Evolutionary conservation across 2,113 vertebrate species (phyloP).

Genomic region (Lampris incognitus): DNA sequence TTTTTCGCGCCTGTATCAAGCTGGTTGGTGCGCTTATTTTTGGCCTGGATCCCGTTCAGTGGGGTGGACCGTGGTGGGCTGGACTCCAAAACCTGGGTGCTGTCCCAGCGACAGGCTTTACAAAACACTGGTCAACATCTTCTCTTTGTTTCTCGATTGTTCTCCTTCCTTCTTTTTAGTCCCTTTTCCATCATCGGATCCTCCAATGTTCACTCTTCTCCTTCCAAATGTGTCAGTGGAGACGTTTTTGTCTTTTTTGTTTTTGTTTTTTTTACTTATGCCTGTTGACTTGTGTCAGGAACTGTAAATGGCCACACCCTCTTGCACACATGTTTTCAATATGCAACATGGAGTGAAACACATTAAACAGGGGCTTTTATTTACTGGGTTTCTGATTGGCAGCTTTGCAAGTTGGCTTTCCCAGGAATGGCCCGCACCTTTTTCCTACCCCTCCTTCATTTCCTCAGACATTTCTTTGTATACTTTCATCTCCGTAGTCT

Average conservation of each 20-base stretch:
- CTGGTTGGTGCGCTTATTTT: constrained; percentile 28
- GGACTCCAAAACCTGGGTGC: neutral
- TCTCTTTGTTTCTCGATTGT: neutral
- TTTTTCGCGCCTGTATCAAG: constrained; percentile 16
- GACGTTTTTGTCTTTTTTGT: neutral
- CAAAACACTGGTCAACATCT: neutral
- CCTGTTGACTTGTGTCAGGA: constrained; percentile 16
- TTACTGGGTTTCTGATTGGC: constrained; percentile 11
- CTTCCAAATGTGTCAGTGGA: neutral
- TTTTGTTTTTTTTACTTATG: neutral
- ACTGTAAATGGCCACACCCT: constrained; percentile 17
- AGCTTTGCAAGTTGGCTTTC: neutral
- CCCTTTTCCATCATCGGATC: neutral
- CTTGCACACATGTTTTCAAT: constrained; percentile 9
- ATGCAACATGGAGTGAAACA: constrained; percentile 58
- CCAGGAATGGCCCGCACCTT: neutral
- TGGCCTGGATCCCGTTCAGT: neutral
- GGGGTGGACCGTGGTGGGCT: neutral
- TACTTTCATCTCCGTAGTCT: too few relatives aligned
- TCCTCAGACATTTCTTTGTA: neutral
- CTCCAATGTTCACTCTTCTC: neutral
- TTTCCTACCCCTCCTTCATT: neutral
- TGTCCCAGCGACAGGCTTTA: neutral
- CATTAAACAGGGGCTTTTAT: constrained; percentile 62
- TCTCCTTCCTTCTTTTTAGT: neutral